These are phyloP conservation scores for Tachysurus fulvidraco DNA, from an alignment of 2,113 vertebrate species.

Conservation along the genomic window DNA sequence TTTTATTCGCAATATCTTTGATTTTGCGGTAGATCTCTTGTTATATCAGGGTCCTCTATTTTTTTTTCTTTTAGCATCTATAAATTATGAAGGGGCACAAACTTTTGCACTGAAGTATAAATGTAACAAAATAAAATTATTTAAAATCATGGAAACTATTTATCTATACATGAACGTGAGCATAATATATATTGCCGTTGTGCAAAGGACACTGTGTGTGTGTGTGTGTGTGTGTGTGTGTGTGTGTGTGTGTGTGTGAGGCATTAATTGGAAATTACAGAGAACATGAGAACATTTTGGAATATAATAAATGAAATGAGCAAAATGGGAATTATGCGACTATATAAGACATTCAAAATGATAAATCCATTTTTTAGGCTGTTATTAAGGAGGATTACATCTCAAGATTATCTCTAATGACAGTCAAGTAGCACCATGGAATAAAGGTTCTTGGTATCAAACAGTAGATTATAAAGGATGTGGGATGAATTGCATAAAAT, in stretches of 20 bases:
- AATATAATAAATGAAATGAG: not conserved
- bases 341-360: not conserved
- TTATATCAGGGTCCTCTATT: not conserved
- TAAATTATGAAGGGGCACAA: not conserved
- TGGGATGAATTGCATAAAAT: not conserved
- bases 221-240: too few relatives aligned
- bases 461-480: not conserved
- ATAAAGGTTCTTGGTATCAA: slow-evolving; percentile 6
- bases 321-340: not conserved
- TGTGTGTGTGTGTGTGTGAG: too few relatives aligned
- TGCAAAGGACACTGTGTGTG: too few relatives aligned
- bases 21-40: not conserved
- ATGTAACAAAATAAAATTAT: not conserved
- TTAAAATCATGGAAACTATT: not conserved
- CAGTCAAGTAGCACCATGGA: not conserved
- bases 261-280: not conserved
- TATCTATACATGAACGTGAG: too few relatives aligned
- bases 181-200: too few relatives aligned
- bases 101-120: not conserved
- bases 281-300: not conserved
- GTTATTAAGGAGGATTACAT: not conserved
- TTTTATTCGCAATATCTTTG: not conserved
- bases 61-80: not conserved
- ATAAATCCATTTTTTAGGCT: not conserved
- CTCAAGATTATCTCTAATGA: slow-evolving; percentile 1